A percentile compares a stretch with the other conserved stretches of the same genome.
These are phyloP conservation scores for Pitangus sulphuratus DNA, from an alignment of 2,797 vertebrate genomes.

Conservation along the genomic window DNA sequence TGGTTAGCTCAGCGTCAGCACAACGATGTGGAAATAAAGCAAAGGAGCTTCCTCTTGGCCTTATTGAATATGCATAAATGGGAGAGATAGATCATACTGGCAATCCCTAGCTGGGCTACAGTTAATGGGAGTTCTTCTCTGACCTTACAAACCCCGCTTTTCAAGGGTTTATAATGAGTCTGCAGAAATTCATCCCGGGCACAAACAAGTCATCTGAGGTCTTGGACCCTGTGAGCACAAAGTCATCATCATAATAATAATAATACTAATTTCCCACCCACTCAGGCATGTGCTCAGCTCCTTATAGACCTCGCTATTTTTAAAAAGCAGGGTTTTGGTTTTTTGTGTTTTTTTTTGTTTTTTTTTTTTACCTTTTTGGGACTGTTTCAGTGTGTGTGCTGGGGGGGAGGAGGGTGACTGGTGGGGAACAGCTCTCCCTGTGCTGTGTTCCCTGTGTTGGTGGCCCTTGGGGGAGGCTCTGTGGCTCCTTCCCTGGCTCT, in stretches of 20 bases:
- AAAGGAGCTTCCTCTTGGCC: constrained; percentile 11
- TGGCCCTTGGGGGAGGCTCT: neutral
- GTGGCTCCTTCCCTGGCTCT: neutral
- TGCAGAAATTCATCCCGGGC: constrained; percentile 32
- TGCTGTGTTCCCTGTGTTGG: neutral
- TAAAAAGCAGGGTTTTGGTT: neutral
- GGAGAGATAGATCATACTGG: constrained; percentile 16
- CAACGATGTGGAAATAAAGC: constrained; percentile 41
- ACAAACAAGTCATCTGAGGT: constrained; percentile 37
- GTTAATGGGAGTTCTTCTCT: constrained; percentile 40
- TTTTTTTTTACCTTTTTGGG: neutral
- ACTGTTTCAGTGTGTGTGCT: accelerated
- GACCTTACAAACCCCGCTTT: constrained; percentile 44
- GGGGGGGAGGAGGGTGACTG: neutral
- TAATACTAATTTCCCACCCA: constrained; percentile 37
- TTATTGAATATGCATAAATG: constrained; percentile 37
- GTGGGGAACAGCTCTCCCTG: neutral
- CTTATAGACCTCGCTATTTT: neutral
- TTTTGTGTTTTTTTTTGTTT: neutral
- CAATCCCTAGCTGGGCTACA: constrained; percentile 26
- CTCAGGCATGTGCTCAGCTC: neutral
- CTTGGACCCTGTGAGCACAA: neutral
- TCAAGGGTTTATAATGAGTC: constrained; percentile 49
- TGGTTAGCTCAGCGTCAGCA: constrained; percentile 46
- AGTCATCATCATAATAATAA: neutral